Evolutionary conservation across 2,888 invertebrate species (phyloP), one percentile per base, ranked within the genome.

Genomic region (Hoplodrina blanda): DNA sequence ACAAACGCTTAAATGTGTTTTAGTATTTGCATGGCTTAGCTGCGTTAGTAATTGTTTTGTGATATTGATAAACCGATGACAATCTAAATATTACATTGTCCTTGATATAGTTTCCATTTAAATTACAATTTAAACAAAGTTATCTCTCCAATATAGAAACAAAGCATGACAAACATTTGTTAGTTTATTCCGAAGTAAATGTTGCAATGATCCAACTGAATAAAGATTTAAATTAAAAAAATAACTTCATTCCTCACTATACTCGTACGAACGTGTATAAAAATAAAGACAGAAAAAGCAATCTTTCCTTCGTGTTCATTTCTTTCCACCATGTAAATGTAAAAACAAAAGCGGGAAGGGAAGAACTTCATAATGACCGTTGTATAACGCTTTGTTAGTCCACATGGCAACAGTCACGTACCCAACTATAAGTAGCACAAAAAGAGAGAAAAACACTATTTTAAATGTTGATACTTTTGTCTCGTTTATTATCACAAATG

Each of bases 401-500:
- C 68, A 68, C 65, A 63, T 62, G 55, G 57, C 55, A 76, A 61
- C 61, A 71, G 69, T 69, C 69, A 73, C 62, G 70, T 80, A 73
- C 49, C 55, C 52, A 57, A 73, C 61, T 56, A 57, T 49, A 54
- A 81, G 59, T 59, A 66, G 37, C 57, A 66, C 56, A 65, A 61
- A 67, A 63, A 72, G 15, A 30, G 52, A 62, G 25, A 61, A 80
- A 71, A 84, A 69, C 57, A 69, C 62, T 73, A 73, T 68, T 83
- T 83, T 80, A 69, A 84, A 77, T 77, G 80, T 77, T 80, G 71
- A 80, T 77, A 73, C 67, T 71, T 73, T 69, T 82, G 80, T 77
- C 66, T 71, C 70, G 37, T 84, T 82, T 81, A 81, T 81, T 84
- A 81, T 76, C 71, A 71, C 73, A 76, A 83, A 82, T 76, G 82